A percentile compares a stretch with the other conserved stretches of the same genome.
Evolutionary conservation across 2,888 invertebrate genomes (phyloP).

Genomic region (Hypercompe scribonia): DNA sequence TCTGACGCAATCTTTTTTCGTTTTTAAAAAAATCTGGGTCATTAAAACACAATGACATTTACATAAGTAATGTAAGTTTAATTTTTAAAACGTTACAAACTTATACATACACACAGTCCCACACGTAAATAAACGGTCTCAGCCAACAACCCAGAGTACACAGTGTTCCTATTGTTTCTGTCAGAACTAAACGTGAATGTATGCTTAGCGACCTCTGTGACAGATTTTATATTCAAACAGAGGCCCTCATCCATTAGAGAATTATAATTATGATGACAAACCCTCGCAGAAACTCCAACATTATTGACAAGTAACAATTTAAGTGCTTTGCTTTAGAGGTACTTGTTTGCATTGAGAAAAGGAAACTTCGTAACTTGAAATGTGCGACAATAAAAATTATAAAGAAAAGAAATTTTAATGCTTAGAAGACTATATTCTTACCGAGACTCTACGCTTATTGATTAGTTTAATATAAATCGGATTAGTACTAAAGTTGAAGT

Average conservation of each 20-base stretch:
- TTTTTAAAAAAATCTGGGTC: not conserved
- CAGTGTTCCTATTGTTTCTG: conserved; percentile 16
- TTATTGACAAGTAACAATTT: conserved; percentile 16
- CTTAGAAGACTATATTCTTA: conserved; percentile 14
- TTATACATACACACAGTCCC: not conserved
- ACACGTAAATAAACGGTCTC: conserved; percentile 9
- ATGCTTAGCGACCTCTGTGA: conserved; percentile 32
- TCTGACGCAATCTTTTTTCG: no score
- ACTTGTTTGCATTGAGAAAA: not conserved
- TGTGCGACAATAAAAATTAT: not conserved
- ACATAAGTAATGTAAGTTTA: not conserved
- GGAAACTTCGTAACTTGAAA: not conserved
- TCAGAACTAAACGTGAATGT: conserved; percentile 33
- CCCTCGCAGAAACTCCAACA: conserved; percentile 26
- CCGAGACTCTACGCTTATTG: not conserved
- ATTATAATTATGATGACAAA: conserved; percentile 35
- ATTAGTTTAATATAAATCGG: conserved; percentile 25
- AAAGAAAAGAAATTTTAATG: not conserved
- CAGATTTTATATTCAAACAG: conserved; percentile 33
- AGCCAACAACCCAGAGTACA: conserved; percentile 20
- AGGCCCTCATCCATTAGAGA: conserved; percentile 24
- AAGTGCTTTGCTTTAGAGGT: not conserved
- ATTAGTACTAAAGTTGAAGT: conserved; percentile 33
- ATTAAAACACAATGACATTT: not conserved
- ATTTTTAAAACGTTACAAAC: not conserved